Evolutionary conservation across 2,888 invertebrate genomes (phyloP).

Genomic region (Oasisia sp.): DNA sequence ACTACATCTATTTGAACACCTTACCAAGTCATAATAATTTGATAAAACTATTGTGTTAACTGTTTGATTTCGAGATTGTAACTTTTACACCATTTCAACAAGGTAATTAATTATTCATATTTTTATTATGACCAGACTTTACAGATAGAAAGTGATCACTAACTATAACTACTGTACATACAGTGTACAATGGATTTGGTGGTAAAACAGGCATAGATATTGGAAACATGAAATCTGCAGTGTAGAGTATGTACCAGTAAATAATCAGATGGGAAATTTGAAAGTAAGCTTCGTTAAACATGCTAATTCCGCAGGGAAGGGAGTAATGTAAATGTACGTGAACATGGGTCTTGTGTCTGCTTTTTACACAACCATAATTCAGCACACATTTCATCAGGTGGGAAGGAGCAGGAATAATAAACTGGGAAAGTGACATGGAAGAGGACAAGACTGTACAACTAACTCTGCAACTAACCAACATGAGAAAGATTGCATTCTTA

Average conservation of each 20-base stretch:
- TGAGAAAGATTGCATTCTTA: not conserved
- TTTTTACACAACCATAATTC: not conserved
- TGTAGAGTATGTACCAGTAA: not conserved
- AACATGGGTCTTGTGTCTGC: not conserved
- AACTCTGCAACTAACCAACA: not conserved
- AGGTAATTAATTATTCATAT: too few species aligned
- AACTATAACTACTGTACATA: too few species aligned
- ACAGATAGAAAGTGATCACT: too few species aligned
- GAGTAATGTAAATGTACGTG: not conserved
- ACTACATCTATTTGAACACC: too few species aligned
- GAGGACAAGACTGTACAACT: not conserved
- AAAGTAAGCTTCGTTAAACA: not conserved
- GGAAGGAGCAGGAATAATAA: not conserved
- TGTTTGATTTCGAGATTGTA: too few species aligned
- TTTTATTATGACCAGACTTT: too few species aligned
- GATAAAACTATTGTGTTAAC: too few species aligned
- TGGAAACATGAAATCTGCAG: too few species aligned
- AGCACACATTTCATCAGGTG: not conserved
- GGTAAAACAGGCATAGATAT: too few species aligned
- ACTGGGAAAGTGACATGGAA: not conserved
- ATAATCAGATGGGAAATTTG: not conserved
- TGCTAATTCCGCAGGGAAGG: not conserved
- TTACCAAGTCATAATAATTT: too few species aligned
- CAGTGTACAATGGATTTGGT: too few species aligned
- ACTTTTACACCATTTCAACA: too few species aligned